These are phyloP conservation scores for Cheilosia urbana DNA, from an alignment of 2,888 invertebrate species.

Conservation along the genomic window DNA sequence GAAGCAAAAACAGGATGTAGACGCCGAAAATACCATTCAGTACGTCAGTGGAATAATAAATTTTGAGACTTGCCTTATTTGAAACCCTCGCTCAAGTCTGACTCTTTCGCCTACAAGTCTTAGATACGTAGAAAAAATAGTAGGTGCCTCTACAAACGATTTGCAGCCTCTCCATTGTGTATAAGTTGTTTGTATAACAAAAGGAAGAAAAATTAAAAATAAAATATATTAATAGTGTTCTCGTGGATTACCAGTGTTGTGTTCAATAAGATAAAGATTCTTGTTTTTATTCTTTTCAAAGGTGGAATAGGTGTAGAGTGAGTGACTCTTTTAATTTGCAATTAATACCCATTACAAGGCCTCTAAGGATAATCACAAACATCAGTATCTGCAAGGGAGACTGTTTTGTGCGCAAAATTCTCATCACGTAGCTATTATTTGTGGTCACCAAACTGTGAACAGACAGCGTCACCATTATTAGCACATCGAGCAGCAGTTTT, in stretches of 20 bases:
- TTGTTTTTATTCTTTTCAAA: background rate
- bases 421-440: slow-evolving; percentile 42
- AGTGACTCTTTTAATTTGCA: slow-evolving; percentile 39
- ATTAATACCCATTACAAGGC: slow-evolving; percentile 38
- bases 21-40: slow-evolving; percentile 39
- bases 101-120: slow-evolving; percentile 31
- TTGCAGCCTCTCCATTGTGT: slow-evolving; percentile 14
- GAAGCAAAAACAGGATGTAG: slow-evolving; percentile 55
- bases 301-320: slow-evolving; percentile 12
- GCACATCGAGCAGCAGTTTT: slow-evolving; percentile 73
- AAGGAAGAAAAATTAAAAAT: slow-evolving; percentile 9
- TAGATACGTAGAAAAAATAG: slow-evolving; percentile 12
- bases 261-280: slow-evolving; percentile 28
- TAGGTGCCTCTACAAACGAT: background rate
- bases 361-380: slow-evolving; percentile 22
- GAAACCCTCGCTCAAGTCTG: slow-evolving; percentile 15
- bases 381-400: background rate
- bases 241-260: slow-evolving; percentile 74
- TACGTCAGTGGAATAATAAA: slow-evolving; percentile 57
- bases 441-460: slow-evolving; percentile 34
- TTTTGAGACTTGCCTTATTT: slow-evolving; percentile 28
- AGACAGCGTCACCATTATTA: slow-evolving; percentile 71
- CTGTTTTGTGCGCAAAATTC: slow-evolving; percentile 10
- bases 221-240: slow-evolving; percentile 26
- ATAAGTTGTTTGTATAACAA: slow-evolving; percentile 15